Percentiles rank a stretch among this genome's conserved stretches.
Evolutionary conservation across 2,797 vertebrate species (phyloP).

Genomic region (Cirrhinus molitorella): DNA sequence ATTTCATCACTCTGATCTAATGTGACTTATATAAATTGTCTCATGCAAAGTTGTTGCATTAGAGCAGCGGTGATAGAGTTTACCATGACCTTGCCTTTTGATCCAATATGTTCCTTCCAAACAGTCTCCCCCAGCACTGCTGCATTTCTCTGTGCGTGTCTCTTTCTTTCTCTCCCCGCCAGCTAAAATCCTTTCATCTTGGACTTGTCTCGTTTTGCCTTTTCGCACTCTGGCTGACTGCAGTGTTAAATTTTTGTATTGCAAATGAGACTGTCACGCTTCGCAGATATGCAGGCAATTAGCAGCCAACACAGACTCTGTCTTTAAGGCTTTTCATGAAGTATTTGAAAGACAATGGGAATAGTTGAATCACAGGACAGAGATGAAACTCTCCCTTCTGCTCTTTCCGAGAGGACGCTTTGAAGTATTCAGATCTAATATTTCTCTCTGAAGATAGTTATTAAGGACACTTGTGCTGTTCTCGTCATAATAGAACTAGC

Average conservation of each 20-base stretch:
- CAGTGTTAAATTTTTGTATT: constrained; percentile 37
- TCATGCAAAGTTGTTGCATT: constrained; percentile 14
- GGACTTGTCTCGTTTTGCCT: constrained; percentile 41
- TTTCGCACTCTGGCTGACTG: constrained; percentile 37
- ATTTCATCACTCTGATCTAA: constrained; percentile 20
- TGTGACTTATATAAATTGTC: constrained; percentile 7
- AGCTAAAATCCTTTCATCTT: constrained; percentile 53
- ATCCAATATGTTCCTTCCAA: constrained; percentile 40
- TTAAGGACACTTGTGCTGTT: constrained; percentile 37
- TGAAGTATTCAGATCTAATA: constrained; percentile 44
- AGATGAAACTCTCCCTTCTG: constrained; percentile 23
- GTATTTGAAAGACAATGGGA: constrained; percentile 47
- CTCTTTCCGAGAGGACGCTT: constrained; percentile 14
- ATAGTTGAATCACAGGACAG: constrained; percentile 35
- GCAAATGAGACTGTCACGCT: constrained; percentile 46
- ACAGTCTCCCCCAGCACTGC: constrained; percentile 7
- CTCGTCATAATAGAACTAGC: not conserved
- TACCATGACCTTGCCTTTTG: constrained; percentile 40
- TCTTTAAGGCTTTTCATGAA: constrained; percentile 53
- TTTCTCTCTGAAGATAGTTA: constrained; percentile 39
- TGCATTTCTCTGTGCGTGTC: constrained; percentile 18
- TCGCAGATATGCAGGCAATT: constrained; percentile 54
- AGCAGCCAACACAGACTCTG: constrained; percentile 45
- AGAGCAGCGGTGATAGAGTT: constrained; percentile 10
- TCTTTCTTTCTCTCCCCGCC: constrained; percentile 10